Evolutionary conservation across 2,797 vertebrate species (phyloP).

Genomic region (Ctenochaetus hawaiiensis): DNA sequence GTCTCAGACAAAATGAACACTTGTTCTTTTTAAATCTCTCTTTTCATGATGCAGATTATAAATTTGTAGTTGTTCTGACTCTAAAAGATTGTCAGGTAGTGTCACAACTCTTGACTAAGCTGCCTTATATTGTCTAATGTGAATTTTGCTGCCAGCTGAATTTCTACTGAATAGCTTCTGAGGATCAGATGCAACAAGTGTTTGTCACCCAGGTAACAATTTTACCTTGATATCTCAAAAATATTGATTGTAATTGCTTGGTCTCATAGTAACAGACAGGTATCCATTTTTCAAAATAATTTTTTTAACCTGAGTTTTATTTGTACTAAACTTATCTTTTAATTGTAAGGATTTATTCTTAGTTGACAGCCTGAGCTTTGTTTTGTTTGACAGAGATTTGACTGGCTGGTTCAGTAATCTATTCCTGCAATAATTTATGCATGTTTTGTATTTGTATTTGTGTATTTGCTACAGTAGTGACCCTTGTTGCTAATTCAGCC

Average conservation of each 20-base stretch:
- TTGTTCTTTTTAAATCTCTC: not conserved
- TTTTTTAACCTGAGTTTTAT: conserved; percentile 4
- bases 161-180: conserved; percentile 19
- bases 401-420: not conserved
- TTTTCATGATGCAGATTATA: not conserved
- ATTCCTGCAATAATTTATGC: not conserved
- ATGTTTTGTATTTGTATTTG: conserved; percentile 11
- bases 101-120: conserved; percentile 3
- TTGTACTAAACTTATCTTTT: not conserved
- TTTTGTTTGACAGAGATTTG: conserved; percentile 7
- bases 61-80: not conserved
- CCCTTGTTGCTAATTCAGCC: conserved; percentile 1
- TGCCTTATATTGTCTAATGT: not conserved
- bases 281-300: conserved; percentile 23
- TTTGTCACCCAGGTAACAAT: conserved; percentile 33
- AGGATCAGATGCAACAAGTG: conserved; percentile 41
- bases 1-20: not conserved
- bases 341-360: not conserved
- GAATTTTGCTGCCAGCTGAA: conserved; percentile 36
- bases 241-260: conserved; percentile 44
- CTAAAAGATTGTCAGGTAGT: conserved; percentile 1
- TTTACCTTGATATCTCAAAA: conserved; percentile 31
- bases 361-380: conserved; percentile 11
- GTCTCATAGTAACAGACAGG: conserved; percentile 36
- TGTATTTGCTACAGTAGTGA: conserved; percentile 6